Evolutionary conservation across 2,888 invertebrate genomes (phyloP).

Genomic region (Andrena hattorfiana): DNA sequence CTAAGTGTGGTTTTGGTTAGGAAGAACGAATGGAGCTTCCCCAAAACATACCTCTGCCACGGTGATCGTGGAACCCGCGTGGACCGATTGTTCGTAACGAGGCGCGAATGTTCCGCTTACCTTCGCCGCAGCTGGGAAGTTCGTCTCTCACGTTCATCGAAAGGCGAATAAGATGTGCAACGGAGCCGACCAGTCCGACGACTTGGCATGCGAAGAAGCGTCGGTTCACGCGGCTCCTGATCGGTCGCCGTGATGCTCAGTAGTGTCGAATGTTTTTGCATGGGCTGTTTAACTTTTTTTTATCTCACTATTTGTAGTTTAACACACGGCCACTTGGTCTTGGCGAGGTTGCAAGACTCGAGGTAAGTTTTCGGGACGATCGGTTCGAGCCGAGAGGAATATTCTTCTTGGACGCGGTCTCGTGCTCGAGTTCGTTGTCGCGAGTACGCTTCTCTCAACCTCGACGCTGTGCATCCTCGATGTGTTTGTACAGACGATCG

Average conservation of each 20-base stretch:
- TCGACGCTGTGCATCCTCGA: conserved; percentile 70
- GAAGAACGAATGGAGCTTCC: conserved; percentile 83
- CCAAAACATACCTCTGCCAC: conserved; percentile 84
- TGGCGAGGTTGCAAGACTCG: conserved; percentile 79
- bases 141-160: background rate
- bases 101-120: background rate
- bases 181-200: background rate
- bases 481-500: conserved; percentile 49
- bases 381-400: conserved; percentile 44
- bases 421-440: conserved; percentile 34
- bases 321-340: conserved; percentile 79
- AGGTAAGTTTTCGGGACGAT: conserved; percentile 82
- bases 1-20: conserved; percentile 81
- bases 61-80: conserved; percentile 75
- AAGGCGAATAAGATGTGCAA: background rate
- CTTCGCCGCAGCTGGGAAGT: background rate
- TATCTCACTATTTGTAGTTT: conserved; percentile 81
- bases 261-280: conserved; percentile 81
- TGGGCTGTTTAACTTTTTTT: conserved; percentile 80
- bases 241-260: conserved; percentile 75
- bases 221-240: conserved; percentile 73
- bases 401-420: conserved; percentile 32
- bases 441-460: conserved; percentile 56
- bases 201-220: conserved; percentile 3
- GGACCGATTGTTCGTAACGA: conserved; percentile 57